A percentile compares a stretch with the other conserved stretches of the same genome.
phyloP scores from a whole-genome alignment of 2,113 vertebrate genomes.

The Lepus timidus region DNA sequence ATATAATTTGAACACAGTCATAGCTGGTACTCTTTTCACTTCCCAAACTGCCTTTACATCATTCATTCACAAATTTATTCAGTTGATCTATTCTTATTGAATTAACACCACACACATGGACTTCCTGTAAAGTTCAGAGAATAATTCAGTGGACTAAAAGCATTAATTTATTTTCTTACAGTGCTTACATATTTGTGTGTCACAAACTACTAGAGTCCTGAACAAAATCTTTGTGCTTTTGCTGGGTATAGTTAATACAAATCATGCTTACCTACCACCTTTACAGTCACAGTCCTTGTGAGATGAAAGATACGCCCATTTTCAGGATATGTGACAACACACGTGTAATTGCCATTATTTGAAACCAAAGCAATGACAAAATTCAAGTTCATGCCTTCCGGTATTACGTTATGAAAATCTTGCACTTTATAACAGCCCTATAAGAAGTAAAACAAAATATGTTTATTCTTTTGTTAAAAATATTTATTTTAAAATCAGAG shows the following conservation, averaged over 20 bases:
- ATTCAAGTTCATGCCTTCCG: slow-evolving; percentile 81
- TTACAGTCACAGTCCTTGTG: slow-evolving; percentile 91
- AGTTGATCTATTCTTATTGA: not conserved
- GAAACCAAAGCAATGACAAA: slow-evolving; percentile 82
- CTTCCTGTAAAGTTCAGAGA: not conserved
- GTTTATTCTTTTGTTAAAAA: slow-evolving; percentile 23
- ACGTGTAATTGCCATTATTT: slow-evolving; percentile 91
- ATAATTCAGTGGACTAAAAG: not conserved
- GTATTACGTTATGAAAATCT: slow-evolving; percentile 73
- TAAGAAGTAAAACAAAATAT: slow-evolving; percentile 61
- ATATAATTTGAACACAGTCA: not conserved
- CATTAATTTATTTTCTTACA: not conserved
- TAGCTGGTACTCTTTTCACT: not conserved
- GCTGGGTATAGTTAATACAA: not conserved
- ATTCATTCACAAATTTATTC: not conserved
- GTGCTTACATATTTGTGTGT: not conserved
- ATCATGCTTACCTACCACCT: slow-evolving; percentile 92
- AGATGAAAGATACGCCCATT: slow-evolving; percentile 87
- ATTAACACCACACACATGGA: not conserved
- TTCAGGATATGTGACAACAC: slow-evolving; percentile 90
- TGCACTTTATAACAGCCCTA: slow-evolving; percentile 85
- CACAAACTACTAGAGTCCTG: not conserved
- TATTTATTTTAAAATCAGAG: too few relatives aligned
- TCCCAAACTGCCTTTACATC: not conserved
- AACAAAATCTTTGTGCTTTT: not conserved